Evolutionary conservation across 1,140 invertebrate species (phyloP), one percentile per base, ranked within the genome.

Genomic region (Chymomyza costata): DNA sequence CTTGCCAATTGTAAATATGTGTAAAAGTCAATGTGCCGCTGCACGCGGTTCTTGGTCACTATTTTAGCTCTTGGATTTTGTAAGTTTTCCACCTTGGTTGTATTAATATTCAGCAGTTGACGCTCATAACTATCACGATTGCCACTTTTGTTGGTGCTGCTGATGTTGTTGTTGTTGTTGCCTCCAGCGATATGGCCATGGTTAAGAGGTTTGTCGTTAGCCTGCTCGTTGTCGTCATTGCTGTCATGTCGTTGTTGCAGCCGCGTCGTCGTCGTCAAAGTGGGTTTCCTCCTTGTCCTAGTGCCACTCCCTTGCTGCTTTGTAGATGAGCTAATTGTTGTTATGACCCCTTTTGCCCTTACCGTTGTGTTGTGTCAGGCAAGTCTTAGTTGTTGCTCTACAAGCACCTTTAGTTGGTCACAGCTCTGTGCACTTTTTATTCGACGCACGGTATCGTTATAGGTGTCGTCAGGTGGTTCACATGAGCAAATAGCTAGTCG

Each of bases 1-100:
- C 43, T 76, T 34, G 83, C 83, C 51, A 85, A 44, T 57, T 83
- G 63, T 59, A 82, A 59, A 51, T 67, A 84, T 14, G 52, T 55
- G 41, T 65, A 61, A 6, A 67, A 57, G 52, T 78, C 66, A 38
- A 76, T 52, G 37, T 45, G 25, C 5, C 25, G 52, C 3, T 19
- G 52, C 34, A 34, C 43, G 32, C 31, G 51, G 31, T 15, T 43
- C 15, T 43, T 41, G 28, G 6, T 7, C 8, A 6, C 17, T 30
- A 17, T 25, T 2, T 7, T 1, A 7, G 15, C 11, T 18, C 16
- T 16, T 11, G 19, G 41, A 19, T 25, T 37, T 73, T 67, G 48
- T 71, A 54, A 51, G 65, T 43, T 65, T 66, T 78, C 69, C 49
- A 17, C 30, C 38, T 30, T 38, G 19, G 17, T 14, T 44, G 56